phyloP scores from a whole-genome alignment of 2,113 vertebrate species.

The Callipepla californica region DNA sequence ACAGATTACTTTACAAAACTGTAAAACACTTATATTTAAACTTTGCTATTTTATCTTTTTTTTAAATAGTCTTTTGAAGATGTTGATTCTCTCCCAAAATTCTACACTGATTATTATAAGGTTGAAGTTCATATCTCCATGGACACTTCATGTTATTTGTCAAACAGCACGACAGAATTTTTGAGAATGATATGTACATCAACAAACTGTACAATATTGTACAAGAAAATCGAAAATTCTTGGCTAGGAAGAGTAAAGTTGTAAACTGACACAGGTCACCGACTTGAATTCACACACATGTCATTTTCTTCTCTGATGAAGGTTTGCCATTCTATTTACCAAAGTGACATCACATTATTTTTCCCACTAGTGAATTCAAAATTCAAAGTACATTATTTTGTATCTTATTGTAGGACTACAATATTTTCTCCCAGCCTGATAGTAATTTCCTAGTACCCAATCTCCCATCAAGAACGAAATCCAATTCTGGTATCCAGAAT shows the following conservation, averaged over 20 bases:
- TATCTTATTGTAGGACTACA: neutral
- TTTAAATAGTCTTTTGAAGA: neutral
- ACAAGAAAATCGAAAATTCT: neutral
- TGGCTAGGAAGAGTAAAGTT: neutral
- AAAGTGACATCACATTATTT: neutral
- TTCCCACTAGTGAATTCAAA: neutral
- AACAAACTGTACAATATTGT: neutral
- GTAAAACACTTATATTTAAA: neutral
- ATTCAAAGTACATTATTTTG: neutral
- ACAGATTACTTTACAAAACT: neutral
- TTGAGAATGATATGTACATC: neutral
- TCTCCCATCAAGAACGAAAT: neutral
- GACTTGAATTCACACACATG: neutral
- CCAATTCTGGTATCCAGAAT: neutral
- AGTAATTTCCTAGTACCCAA: neutral
- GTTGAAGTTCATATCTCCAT: neutral
- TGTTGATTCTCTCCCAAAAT: neutral
- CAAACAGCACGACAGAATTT: neutral
- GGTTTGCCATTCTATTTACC: neutral
- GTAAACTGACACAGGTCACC: neutral
- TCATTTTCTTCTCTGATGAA: neutral
- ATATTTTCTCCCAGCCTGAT: neutral
- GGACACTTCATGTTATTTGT: neutral
- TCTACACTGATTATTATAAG: neutral
- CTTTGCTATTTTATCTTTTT: neutral